These are phyloP conservation scores for Hycleus cichorii DNA, from an alignment of 1,140 invertebrate species.

Conservation along the genomic window DNA sequence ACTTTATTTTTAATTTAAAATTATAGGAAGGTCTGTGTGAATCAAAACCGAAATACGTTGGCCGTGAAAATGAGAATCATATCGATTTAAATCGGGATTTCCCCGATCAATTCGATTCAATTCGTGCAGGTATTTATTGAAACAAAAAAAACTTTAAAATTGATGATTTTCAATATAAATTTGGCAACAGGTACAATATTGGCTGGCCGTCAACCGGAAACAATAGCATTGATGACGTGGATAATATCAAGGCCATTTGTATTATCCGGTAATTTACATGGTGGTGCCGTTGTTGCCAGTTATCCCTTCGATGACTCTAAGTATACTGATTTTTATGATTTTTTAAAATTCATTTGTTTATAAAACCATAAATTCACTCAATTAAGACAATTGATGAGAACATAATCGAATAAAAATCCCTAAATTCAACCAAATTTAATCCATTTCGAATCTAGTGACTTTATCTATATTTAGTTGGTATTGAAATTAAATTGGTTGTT, in stretches of 20 bases:
- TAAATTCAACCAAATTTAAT: too few relatives aligned
- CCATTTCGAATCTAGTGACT: too few relatives aligned
- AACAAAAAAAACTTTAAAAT: too few relatives aligned
- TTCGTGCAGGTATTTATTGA: slow-evolving; percentile 26
- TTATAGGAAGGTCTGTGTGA: slow-evolving; percentile 71
- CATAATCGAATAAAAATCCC: too few relatives aligned
- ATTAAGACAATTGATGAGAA: too few relatives aligned
- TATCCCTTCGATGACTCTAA: slow-evolving; percentile 78
- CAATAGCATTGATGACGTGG: slow-evolving; percentile 84
- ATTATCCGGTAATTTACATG: slow-evolving; percentile 85
- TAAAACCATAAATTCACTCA: too few relatives aligned
- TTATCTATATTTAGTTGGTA: too few relatives aligned
- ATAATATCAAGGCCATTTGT: slow-evolving; percentile 79
- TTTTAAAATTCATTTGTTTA: not conserved
- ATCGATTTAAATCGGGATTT: slow-evolving; percentile 85
- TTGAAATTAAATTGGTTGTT: too few relatives aligned
- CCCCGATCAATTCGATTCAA: slow-evolving; percentile 70
- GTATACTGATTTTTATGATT: too few relatives aligned
- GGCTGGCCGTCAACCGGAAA: slow-evolving; percentile 75
- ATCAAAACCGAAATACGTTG: slow-evolving; percentile 55
- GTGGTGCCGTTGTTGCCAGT: slow-evolving; percentile 84
- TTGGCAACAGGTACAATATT: slow-evolving; percentile 29
- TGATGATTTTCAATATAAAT: too few relatives aligned
- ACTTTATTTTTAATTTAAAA: slow-evolving; percentile 3
- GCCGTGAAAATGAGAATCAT: slow-evolving; percentile 70